Percentiles rank a stretch among this genome's conserved stretches.
These are phyloP conservation scores for Manduca sexta DNA, from an alignment of 1,140 invertebrate genomes.

Conservation along the genomic window DNA sequence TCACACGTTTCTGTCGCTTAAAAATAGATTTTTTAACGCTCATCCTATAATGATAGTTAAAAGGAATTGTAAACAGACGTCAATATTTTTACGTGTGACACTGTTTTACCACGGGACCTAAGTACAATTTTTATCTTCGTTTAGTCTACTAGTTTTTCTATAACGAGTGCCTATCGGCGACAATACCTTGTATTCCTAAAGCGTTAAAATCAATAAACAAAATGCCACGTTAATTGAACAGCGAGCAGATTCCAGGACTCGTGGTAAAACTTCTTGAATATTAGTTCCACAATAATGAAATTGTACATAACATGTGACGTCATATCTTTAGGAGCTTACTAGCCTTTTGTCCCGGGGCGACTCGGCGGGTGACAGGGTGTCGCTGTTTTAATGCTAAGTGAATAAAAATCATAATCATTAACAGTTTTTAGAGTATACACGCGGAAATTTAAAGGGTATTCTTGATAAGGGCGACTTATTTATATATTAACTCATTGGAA, in stretches of 20 bases:
- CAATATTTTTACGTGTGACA: too few relatives aligned
- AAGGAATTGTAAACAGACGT: too few relatives aligned
- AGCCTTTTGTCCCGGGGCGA: slow-evolving; percentile 64
- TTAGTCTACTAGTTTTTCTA: too few relatives aligned
- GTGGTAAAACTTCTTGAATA: slow-evolving; percentile 10
- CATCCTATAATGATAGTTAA: neutral
- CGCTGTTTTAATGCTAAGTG: slow-evolving; percentile 65
- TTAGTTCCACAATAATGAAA: slow-evolving; percentile 25
- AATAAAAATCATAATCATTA: slow-evolving; percentile 49
- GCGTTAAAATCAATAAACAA: too few relatives aligned
- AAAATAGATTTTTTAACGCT: neutral
- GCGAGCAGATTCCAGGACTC: neutral
- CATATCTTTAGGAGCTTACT: slow-evolving; percentile 73
- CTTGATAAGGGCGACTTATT: too few relatives aligned
- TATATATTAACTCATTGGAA: too few relatives aligned
- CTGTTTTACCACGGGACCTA: too few relatives aligned
- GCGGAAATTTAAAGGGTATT: neutral
- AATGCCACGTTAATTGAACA: too few relatives aligned
- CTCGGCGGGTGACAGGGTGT: slow-evolving; percentile 70
- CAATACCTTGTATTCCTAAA: too few relatives aligned
- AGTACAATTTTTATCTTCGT: too few relatives aligned
- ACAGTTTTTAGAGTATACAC: slow-evolving; percentile 29
- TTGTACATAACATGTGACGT: slow-evolving; percentile 57
- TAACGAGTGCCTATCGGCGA: too few relatives aligned
- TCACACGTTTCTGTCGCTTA: neutral